Evolutionary conservation across 1,140 invertebrate genomes (phyloP), one percentile per base, ranked within the genome.

Genomic region (Euglossa dilemma): DNA sequence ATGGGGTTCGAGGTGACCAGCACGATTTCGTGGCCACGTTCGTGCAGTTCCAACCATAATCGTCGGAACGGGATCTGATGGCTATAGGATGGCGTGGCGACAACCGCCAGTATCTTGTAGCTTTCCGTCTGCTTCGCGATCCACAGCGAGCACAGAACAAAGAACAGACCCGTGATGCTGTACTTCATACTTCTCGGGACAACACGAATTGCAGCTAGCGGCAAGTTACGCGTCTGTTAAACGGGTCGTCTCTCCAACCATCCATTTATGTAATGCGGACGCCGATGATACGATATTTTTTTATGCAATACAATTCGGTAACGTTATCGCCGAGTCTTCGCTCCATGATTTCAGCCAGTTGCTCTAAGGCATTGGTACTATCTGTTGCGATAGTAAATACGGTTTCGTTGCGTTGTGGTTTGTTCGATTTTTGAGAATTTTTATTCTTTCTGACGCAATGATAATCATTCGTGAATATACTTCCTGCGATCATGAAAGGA

Each of bases 21-120:
- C 0, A 94, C 92, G 0, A 95, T 66, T 52, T 95, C 79, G 69
- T 95, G 95, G 2, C 95, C 95, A 47, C 92, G 91, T 47, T 77
- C 80, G 0, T 89, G 89, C 56, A 95, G 67, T 50, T 90, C 89
- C 3, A 84, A 90, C 83, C 91, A 93, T 84, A 94, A 80, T 54
- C 88, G 90, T 82, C 83, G 92, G 78, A 94, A 95, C 0, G 95
- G 93, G 7, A 95, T 89, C 91, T 95, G 95, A 88, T 96, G 96
- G 84, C 95, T 96, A 69, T 94, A 93, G 0, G 95, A 95, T 1
- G 95, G 92, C 16, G 91, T 91, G 8, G 95, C 92, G 66, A 95
- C 91, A 0, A 95, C 87, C 2, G 92, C 94, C 25, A 96, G 87
- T 77, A 96, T 96, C 74, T 90, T 92, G 54, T 43, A 43, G 93